phyloP scores from a whole-genome alignment of 2,888 invertebrate species.

The Drosophila mimetica region DNA sequence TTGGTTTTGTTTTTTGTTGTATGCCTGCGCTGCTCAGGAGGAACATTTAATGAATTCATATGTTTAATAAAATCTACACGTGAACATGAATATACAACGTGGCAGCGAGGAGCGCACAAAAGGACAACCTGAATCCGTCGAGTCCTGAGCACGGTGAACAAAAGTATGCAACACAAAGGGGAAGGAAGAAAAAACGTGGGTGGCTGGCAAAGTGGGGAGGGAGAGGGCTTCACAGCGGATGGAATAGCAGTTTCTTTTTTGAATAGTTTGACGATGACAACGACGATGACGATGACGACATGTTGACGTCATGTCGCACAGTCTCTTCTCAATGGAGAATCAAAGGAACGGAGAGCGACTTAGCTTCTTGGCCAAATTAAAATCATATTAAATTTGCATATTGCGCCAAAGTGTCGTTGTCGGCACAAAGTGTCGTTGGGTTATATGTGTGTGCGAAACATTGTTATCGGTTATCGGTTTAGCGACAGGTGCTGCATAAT shows the following conservation, averaged over 20 bases:
- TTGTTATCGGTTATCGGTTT: conserved; percentile 44
- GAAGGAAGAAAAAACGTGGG: conserved; percentile 9
- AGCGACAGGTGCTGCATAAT: conserved; percentile 46
- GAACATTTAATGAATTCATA: conserved; percentile 80
- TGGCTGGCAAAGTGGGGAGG: background rate
- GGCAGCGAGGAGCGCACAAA: conserved; percentile 32
- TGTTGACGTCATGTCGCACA: conserved; percentile 24
- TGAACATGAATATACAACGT: conserved; percentile 59
- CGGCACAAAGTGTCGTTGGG: conserved; percentile 59
- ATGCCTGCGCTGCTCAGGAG: conserved; percentile 10
- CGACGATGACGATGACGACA: conserved; percentile 44
- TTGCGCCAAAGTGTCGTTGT: conserved; percentile 48
- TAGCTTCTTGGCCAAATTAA: conserved; percentile 69
- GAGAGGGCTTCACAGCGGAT: conserved; percentile 1
- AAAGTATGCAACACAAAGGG: conserved; percentile 57
- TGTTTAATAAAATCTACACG: conserved; percentile 79
- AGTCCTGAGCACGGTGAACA: conserved; percentile 37
- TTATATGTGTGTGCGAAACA: conserved; percentile 21
- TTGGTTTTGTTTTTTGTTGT: conserved; percentile 11
- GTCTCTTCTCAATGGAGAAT: background rate
- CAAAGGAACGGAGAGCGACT: background rate
- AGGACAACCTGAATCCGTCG: conserved; percentile 48
- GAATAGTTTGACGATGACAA: conserved; percentile 59
- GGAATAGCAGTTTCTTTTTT: conserved; percentile 23
- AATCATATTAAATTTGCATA: conserved; percentile 81